Evolutionary conservation across 35 echinoderm and acorn worm genomes (phyloP).

Genomic region (Apostichopus japonicus): DNA sequence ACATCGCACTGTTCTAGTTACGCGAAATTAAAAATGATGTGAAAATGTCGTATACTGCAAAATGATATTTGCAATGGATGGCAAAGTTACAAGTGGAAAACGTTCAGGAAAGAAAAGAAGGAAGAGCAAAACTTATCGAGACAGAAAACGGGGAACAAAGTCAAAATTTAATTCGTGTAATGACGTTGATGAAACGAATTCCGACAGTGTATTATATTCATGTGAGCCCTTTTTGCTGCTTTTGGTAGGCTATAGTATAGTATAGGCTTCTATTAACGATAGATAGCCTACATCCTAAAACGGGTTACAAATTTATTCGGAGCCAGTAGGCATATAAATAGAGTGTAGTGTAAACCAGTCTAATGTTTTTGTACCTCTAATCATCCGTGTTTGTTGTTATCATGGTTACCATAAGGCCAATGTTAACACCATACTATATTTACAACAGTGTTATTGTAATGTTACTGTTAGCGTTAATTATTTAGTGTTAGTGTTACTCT

Average conservation of each 20-base stretch:
- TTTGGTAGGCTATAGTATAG: too few relatives aligned
- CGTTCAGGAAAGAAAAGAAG: slow-evolving; percentile 49
- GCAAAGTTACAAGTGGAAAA: slow-evolving; percentile 32
- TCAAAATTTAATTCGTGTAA: background rate
- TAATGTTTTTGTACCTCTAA: too few relatives aligned
- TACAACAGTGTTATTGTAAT: too few relatives aligned
- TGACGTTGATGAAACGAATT: slow-evolving; percentile 28
- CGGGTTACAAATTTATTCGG: too few relatives aligned
- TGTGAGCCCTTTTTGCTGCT: background rate
- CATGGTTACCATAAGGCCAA: too few relatives aligned
- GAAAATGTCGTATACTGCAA: background rate
- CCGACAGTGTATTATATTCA: slow-evolving; percentile 29
- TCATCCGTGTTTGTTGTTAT: too few relatives aligned
- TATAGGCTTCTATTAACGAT: background rate
- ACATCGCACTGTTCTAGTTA: background rate
- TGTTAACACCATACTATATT: too few relatives aligned
- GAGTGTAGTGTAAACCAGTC: too few relatives aligned
- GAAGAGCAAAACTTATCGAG: slow-evolving; percentile 21
- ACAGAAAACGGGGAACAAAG: slow-evolving; percentile 46
- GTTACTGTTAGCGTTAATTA: too few relatives aligned
- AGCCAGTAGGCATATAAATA: background rate
- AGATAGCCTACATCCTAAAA: background rate
- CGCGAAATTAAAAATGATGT: background rate
- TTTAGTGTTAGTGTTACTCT: too few relatives aligned
- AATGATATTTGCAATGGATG: slow-evolving; percentile 23